phyloP scores from a whole-genome alignment of 2,797 vertebrate species.

The Serranus cabrilla region DNA sequence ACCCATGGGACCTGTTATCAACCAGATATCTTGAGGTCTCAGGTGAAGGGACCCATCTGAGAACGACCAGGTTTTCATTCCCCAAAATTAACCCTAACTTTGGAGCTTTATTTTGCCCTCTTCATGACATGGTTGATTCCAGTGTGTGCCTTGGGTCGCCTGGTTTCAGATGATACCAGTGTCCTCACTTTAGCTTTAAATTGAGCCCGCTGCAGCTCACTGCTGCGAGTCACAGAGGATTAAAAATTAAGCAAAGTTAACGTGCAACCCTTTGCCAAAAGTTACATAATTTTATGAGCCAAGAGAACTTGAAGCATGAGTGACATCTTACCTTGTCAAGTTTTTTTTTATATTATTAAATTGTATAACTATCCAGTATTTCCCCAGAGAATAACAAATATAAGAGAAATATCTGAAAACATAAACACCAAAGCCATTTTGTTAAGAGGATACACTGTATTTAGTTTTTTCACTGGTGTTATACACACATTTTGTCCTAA shows the following conservation, averaged over 20 bases:
- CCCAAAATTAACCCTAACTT: no score
- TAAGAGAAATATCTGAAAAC: not conserved
- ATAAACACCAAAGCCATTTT: not conserved
- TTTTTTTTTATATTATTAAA: not conserved
- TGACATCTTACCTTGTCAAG: not conserved
- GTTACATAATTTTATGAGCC: not conserved
- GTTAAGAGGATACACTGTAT: not conserved
- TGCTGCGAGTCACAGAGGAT: no score
- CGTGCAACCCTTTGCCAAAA: not conserved
- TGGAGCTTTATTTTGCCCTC: no score
- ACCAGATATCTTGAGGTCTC: no score
- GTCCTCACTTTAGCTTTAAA: no score
- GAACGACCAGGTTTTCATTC: no score
- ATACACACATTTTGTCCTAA: slow-evolving; percentile 20
- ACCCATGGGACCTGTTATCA: no score
- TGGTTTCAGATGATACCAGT: no score
- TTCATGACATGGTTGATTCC: no score
- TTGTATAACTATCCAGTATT: not conserved
- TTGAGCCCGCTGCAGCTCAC: no score
- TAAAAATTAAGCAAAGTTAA: not conserved
- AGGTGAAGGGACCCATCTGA: no score
- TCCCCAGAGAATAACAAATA: not conserved
- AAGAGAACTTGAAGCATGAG: not conserved
- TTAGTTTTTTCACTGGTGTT: not conserved
- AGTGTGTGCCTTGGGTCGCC: no score